phyloP scores from a whole-genome alignment of 2,797 vertebrate species.

The Eupleurogrammus muticus region DNA sequence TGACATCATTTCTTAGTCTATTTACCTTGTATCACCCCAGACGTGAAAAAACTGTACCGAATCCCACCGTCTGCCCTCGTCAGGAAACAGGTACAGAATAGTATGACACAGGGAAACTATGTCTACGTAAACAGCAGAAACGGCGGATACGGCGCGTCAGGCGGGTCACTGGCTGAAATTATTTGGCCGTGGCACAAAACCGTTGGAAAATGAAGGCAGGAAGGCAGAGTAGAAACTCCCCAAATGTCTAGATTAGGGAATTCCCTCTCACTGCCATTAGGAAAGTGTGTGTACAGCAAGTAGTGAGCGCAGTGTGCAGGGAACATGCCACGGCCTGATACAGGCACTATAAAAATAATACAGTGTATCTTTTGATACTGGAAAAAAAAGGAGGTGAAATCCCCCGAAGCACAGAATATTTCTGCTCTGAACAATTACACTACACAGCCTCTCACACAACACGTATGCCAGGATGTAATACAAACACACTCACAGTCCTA shows the following conservation, averaged over 20 bases:
- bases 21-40: constrained; percentile 15
- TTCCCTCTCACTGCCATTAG: constrained; percentile 50
- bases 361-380: no score
- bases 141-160: neutral
- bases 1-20: neutral
- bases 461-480: constrained; percentile 21
- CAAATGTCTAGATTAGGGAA: constrained; percentile 52
- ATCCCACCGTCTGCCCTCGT: constrained; percentile 21
- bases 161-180: constrained; percentile 29
- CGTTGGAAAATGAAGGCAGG: constrained; percentile 39
- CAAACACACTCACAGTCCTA: constrained; percentile 5
- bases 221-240: constrained; percentile 30
- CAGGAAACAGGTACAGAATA: constrained; percentile 57
- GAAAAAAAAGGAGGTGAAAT: neutral
- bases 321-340: neutral
- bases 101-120: constrained; percentile 34
- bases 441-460: neutral
- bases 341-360: neutral
- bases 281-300: neutral
- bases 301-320: neutral
- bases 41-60: constrained; percentile 19
- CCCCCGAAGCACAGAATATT: neutral
- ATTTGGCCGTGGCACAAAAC: constrained; percentile 12
- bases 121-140: constrained; percentile 19
- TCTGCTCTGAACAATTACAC: neutral